Conservation (phyloP, 2,113 vertebrate species). For the Herpetotheres cachinnans region DNA sequence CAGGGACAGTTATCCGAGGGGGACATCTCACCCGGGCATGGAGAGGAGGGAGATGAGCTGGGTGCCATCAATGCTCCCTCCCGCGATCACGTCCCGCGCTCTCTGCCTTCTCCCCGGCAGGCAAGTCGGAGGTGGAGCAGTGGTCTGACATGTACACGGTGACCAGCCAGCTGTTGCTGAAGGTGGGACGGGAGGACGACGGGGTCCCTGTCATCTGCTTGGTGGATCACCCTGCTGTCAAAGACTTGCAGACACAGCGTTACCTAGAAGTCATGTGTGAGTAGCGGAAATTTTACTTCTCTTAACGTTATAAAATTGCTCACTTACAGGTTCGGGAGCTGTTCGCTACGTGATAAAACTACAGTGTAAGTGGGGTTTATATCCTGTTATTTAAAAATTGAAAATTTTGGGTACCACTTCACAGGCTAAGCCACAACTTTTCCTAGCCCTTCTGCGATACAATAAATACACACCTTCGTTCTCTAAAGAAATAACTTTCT, state of each 20-base stretch:
- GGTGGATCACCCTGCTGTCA: constrained; percentile 94
- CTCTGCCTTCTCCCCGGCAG: background rate
- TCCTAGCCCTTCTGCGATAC: background rate
- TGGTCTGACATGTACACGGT: constrained; percentile 94
- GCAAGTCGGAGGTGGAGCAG: constrained; percentile 88
- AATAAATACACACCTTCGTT: background rate
- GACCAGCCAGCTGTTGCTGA: constrained; percentile 88
- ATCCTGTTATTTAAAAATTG: background rate
- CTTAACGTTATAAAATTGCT: fast-evolving
- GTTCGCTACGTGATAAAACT: fast-evolving
- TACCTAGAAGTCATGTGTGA: constrained; percentile 96
- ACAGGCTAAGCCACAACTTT: background rate
- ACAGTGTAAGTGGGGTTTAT: background rate
- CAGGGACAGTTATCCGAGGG: fast-evolving
- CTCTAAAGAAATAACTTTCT: background rate
- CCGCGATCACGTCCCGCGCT: background rate
- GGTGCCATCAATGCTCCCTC: background rate
- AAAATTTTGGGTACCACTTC: background rate
- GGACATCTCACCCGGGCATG: fast-evolving
- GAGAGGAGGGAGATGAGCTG: background rate
- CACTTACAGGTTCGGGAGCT: background rate
- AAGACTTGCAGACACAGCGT: constrained; percentile 92
- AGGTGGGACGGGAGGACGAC: constrained; percentile 91
- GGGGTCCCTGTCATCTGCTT: constrained; percentile 91
- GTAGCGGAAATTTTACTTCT: constrained; percentile 58